Base-by-base conservation (phyloP, 2,888 invertebrate genomes). In the Seira sanloemensis region DNA sequence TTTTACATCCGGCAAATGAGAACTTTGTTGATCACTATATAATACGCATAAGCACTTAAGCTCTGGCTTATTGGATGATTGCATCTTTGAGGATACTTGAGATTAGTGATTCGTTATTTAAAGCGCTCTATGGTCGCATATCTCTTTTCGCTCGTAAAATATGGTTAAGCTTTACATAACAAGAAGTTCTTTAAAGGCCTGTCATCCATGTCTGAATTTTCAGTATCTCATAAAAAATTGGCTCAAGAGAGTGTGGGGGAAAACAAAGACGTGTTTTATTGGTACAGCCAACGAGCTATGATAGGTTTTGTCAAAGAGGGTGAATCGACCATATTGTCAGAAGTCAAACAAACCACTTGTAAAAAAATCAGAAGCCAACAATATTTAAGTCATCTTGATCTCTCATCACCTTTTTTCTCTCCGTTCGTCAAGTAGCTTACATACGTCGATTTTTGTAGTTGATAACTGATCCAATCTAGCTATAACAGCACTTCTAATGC, bases 31-130 rank as follows among this genome's bases (percentile, higher is more conserved):
- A n/a, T n/a, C n/a, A n/a, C n/a, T n/a, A n/a, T n/a, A n/a, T n/a
- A 37, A 12, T 37, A 37, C 4, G 69, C 27, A 27, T 46, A 21
- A 18, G 21, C 27, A 46, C 58, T 46, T 37, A 12, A 37, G 50
- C n/a, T 68, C 68, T 26, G 37, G 4, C 27, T 78, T 58, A 37
- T 54, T 71, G 78, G 78, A 69, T 78, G 68, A 78, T 69, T 78
- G 69, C 23, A 54, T 69, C 68, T 78, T 69, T 58, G 62, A 78
- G 78, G 37, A 58, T 65, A 78, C 78, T 78, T 69, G 19, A 78
- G 5, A 37, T 37, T 37, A 37, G 37, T 37, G 37, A 37, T 37
- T 37, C 37, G 37, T 37, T 37, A 7, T 37, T 4, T 7, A 37
- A 37, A 37, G 37, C n/a, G n/a, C n/a, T n/a, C n/a, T n/a, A n/a